phyloP scores from a whole-genome alignment of 2,113 vertebrate genomes.

The Mastomys natalensis region DNA sequence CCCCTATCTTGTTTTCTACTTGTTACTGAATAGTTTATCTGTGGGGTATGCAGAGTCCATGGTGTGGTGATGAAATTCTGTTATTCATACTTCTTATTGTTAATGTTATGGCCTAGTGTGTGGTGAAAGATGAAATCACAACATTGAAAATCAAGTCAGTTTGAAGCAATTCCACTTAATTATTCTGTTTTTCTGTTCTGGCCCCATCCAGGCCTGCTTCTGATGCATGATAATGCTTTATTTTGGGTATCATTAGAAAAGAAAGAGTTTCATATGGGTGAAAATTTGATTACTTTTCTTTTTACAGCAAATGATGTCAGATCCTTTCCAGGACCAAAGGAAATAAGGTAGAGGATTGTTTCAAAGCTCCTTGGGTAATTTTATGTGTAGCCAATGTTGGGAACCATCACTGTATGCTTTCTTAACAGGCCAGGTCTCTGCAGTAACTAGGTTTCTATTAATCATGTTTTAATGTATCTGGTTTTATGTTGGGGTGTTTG shows the following conservation, averaged over 20 bases:
- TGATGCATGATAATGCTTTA: background rate
- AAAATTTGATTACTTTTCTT: conserved; percentile 8
- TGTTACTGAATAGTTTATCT: background rate
- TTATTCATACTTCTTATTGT: background rate
- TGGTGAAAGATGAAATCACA: background rate
- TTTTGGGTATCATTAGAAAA: conserved; percentile 19
- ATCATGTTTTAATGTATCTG: background rate
- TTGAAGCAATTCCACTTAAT: background rate
- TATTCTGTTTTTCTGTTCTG: background rate
- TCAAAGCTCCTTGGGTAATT: background rate
- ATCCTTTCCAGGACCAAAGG: background rate
- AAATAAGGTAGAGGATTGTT: background rate
- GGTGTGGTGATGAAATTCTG: background rate
- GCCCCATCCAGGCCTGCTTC: background rate
- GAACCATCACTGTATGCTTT: background rate
- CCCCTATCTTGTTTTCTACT: background rate
- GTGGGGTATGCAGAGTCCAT: background rate
- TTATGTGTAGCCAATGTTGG: background rate
- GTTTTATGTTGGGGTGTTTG: background rate
- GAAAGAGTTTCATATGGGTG: background rate
- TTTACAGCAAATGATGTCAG: background rate
- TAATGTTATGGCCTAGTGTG: background rate
- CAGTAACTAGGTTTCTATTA: background rate
- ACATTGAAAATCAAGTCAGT: background rate
- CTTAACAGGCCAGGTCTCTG: background rate